These are phyloP conservation scores for Ciconia nigra DNA, from an alignment of 2,797 vertebrate species.

Conservation along the genomic window DNA sequence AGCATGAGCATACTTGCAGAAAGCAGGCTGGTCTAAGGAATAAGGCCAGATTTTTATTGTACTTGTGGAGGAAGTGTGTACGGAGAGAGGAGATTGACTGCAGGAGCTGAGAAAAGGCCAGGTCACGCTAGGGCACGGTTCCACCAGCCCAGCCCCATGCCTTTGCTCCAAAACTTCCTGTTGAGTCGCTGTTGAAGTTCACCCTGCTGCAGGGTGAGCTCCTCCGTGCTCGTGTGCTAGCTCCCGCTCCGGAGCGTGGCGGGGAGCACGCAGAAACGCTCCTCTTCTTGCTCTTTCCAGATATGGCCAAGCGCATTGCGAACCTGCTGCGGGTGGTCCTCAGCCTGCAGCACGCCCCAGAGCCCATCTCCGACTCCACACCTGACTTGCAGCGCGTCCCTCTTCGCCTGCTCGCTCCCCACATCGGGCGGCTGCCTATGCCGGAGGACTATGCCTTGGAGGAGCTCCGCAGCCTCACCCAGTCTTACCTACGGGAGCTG, in stretches of 20 bases:
- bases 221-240: fast-evolving
- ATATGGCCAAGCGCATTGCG: slow-evolving; percentile 93
- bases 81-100: no score
- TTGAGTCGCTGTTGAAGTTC: background rate
- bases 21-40: background rate
- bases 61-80: fast-evolving
- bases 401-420: slow-evolving; percentile 83
- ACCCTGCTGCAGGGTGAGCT: background rate
- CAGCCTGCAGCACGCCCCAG: slow-evolving; percentile 83
- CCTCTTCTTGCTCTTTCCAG: slow-evolving; percentile 57
- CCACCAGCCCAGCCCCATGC: no score
- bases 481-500: slow-evolving; percentile 88
- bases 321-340: slow-evolving; percentile 90
- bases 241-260: fast-evolving
- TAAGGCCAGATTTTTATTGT: fast-evolving
- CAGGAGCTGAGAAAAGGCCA: background rate
- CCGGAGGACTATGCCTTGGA: slow-evolving; percentile 95
- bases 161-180: fast-evolving
- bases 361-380: background rate
- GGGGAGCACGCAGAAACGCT: background rate
- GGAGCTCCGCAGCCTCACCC: slow-evolving; percentile 91
- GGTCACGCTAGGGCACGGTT: fast-evolving
- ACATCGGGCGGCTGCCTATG: slow-evolving; percentile 90
- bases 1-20: background rate
- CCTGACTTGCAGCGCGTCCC: slow-evolving; percentile 75